These are phyloP conservation scores for Cyanistes caeruleus DNA, from an alignment of 2,113 vertebrate genomes.

Conservation along the genomic window DNA sequence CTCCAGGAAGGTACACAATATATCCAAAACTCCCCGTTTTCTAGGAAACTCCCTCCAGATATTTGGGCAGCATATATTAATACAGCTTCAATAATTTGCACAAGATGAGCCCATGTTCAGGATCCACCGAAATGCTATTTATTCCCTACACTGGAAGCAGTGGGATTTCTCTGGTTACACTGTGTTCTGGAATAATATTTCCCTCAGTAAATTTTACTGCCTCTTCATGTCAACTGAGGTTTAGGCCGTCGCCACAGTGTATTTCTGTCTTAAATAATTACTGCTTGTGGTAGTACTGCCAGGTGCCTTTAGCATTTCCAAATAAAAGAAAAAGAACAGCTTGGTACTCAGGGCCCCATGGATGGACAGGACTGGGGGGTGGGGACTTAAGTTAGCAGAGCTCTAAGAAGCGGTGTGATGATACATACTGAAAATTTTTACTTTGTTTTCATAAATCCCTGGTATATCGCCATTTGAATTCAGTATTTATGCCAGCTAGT, in stretches of 20 bases:
- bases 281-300: neutral
- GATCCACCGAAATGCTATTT: neutral
- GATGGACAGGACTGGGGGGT: fast-evolving
- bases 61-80: neutral
- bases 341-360: neutral
- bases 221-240: neutral
- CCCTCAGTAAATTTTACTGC: neutral
- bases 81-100: neutral
- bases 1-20: neutral
- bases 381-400: neutral
- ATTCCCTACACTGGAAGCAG: neutral
- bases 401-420: neutral
- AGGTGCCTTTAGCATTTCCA: neutral
- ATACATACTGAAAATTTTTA: fast-evolving
- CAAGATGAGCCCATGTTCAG: neutral
- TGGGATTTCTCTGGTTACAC: neutral
- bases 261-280: neutral
- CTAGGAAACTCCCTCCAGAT: neutral
- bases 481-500: neutral
- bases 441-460: neutral
- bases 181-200: neutral
- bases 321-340: neutral
- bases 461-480: neutral
- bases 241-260: neutral
- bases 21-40: neutral